Conservation (phyloP, 2,797 vertebrate species). For the Coranthus polyacanthus region DNA sequence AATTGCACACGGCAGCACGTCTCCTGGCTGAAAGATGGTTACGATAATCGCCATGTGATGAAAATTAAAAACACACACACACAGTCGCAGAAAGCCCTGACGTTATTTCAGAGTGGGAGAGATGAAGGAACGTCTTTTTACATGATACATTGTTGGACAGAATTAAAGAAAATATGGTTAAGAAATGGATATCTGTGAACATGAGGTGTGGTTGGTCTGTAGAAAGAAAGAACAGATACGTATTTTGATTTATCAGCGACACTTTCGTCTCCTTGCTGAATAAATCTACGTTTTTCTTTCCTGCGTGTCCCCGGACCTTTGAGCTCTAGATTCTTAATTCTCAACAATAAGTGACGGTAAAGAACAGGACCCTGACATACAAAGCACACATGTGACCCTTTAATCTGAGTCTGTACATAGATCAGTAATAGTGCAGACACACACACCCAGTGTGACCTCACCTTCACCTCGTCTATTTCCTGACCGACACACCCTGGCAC, state of each 20-base stretch:
- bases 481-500: constrained; percentile 41
- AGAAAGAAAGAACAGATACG: constrained; percentile 7
- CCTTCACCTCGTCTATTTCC: constrained; percentile 57
- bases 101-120: background rate
- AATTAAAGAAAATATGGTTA: background rate
- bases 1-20: constrained; percentile 9
- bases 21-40: background rate
- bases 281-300: constrained; percentile 30
- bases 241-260: constrained; percentile 29
- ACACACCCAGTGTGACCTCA: constrained; percentile 40
- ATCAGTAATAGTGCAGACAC: constrained; percentile 16
- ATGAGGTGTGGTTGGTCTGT: constrained; percentile 15
- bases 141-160: constrained; percentile 11
- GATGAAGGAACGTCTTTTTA: background rate
- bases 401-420: constrained; percentile 21
- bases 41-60: constrained; percentile 7
- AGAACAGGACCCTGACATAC: constrained; percentile 26
- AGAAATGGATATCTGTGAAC: background rate
- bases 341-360: constrained; percentile 23
- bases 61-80: constrained; percentile 6
- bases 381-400: constrained; percentile 21
- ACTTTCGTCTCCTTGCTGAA: constrained; percentile 8
- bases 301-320: constrained; percentile 16
- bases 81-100: background rate
- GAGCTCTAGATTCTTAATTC: constrained; percentile 26